These are phyloP conservation scores for Cantharis flavilabris DNA, from an alignment of 2,888 invertebrate genomes.

Conservation along the genomic window DNA sequence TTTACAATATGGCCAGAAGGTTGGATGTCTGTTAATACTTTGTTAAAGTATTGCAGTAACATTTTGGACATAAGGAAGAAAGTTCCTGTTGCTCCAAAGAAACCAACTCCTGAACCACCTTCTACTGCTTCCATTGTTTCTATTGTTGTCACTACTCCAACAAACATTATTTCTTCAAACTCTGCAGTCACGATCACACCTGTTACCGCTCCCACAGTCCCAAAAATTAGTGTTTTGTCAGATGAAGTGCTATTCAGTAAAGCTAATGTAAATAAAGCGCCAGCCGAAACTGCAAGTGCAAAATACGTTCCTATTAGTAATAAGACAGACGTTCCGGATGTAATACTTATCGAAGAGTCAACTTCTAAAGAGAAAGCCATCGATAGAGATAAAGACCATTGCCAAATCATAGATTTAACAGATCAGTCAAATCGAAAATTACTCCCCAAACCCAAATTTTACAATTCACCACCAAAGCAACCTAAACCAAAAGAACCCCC, in stretches of 20 bases:
- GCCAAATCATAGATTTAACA: neutral
- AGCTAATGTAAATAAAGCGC: neutral
- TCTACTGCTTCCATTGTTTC: slow-evolving; percentile 3
- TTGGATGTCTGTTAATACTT: slow-evolving; percentile 57
- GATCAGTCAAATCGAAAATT: neutral
- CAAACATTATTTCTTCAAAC: slow-evolving; percentile 23
- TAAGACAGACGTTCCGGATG: neutral
- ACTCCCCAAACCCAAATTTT: neutral
- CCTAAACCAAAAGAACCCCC: neutral
- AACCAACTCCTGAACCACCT: neutral
- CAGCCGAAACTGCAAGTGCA: neutral
- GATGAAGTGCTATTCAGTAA: slow-evolving; percentile 35
- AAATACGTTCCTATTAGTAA: neutral
- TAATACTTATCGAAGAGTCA: neutral
- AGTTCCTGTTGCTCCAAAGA: neutral
- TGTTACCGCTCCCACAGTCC: slow-evolving; percentile 17
- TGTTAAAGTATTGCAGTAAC: slow-evolving; percentile 46
- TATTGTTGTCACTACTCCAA: slow-evolving; percentile 4
- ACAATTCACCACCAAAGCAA: slow-evolving; percentile 42
- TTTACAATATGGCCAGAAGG: slow-evolving; percentile 61
- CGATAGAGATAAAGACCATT: neutral
- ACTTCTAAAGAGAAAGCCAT: slow-evolving; percentile 9
- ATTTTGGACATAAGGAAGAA: slow-evolving; percentile 32
- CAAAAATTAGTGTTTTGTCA: slow-evolving; percentile 9
- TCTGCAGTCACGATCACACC: slow-evolving; percentile 38